Percentiles rank a stretch among this genome's conserved stretches.
phyloP scores from a whole-genome alignment of 1,140 invertebrate genomes.

The Phymorhynchus buccinoides region DNA sequence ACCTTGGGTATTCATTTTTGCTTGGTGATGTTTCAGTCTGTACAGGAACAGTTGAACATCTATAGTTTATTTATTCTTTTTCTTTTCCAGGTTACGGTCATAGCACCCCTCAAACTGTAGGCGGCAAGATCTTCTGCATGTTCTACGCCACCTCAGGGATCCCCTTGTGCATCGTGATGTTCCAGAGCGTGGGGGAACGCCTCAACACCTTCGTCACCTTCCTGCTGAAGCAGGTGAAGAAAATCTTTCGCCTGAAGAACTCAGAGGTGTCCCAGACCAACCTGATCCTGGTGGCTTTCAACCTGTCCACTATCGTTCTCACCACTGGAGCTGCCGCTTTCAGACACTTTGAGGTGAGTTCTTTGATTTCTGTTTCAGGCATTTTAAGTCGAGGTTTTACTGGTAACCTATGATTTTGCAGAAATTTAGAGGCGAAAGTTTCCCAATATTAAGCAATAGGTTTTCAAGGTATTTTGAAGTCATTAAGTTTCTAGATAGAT shows the following conservation, averaged over 20 bases:
- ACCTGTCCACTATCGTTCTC: conserved; percentile 95
- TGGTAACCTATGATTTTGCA: not conserved
- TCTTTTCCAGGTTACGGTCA: conserved; percentile 74
- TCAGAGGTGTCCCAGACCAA: conserved; percentile 92
- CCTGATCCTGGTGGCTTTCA: conserved; percentile 92
- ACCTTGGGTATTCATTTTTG: conserved; percentile 71
- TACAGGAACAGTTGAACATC: conserved; percentile 73
- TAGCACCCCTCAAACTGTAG: conserved; percentile 74
- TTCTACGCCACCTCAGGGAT: conserved; percentile 73
- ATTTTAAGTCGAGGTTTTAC: not conserved
- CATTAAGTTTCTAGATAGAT: not conserved
- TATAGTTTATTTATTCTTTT: conserved; percentile 67
- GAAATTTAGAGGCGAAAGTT: no score
- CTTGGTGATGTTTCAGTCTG: conserved; percentile 75
- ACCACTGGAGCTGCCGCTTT: conserved; percentile 96
- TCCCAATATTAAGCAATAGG: no score
- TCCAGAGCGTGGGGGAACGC: conserved; percentile 74
- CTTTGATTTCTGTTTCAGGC: no score
- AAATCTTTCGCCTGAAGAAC: conserved; percentile 67
- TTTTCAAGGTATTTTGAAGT: no score
- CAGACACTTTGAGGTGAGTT: conserved; percentile 76
- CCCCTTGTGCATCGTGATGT: conserved; percentile 73
- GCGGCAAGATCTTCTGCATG: conserved; percentile 74
- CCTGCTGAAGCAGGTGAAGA: conserved; percentile 67
- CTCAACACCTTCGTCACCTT: conserved; percentile 73